A percentile compares a stretch with the other conserved stretches of the same genome.
Conservation (phyloP, 2,113 vertebrate species). For the Cololabis saira region DNA sequence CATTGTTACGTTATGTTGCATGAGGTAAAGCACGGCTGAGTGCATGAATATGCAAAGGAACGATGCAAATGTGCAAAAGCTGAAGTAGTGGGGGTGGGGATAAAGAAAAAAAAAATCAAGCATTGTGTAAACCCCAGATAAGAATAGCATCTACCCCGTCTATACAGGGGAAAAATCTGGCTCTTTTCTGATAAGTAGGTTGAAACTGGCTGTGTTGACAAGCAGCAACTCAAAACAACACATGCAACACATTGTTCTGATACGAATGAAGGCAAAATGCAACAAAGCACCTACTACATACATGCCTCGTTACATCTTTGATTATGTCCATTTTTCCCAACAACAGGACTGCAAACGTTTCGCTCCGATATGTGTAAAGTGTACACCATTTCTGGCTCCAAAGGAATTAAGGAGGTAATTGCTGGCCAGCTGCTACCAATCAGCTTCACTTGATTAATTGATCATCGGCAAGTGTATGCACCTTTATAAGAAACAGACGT, state of each 20-base stretch:
- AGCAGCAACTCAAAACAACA: slow-evolving; percentile 19
- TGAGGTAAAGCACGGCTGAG: background rate
- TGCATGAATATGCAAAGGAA: background rate
- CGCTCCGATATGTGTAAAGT: too few relatives aligned
- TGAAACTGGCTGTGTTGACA: slow-evolving; percentile 4
- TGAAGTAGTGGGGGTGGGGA: background rate
- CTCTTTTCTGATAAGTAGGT: slow-evolving; percentile 34
- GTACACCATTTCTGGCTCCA: too few relatives aligned
- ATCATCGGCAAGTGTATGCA: too few relatives aligned
- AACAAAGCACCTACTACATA: too few relatives aligned
- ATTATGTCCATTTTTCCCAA: too few relatives aligned
- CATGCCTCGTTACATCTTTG: too few relatives aligned
- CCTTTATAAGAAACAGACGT: too few relatives aligned
- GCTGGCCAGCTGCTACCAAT: too few relatives aligned
- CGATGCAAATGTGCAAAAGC: background rate
- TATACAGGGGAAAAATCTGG: slow-evolving; percentile 25
- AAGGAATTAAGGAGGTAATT: too few relatives aligned
- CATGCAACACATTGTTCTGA: background rate
- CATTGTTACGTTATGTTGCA: background rate
- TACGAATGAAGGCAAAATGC: too few relatives aligned
- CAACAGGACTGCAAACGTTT: too few relatives aligned
- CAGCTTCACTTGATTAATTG: too few relatives aligned
- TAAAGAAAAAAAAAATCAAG: background rate
- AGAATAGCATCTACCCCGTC: slow-evolving; percentile 17
- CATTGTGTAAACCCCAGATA: slow-evolving; percentile 2